phyloP scores from a whole-genome alignment of 1,140 invertebrate genomes.

The Dryas iulia region DNA sequence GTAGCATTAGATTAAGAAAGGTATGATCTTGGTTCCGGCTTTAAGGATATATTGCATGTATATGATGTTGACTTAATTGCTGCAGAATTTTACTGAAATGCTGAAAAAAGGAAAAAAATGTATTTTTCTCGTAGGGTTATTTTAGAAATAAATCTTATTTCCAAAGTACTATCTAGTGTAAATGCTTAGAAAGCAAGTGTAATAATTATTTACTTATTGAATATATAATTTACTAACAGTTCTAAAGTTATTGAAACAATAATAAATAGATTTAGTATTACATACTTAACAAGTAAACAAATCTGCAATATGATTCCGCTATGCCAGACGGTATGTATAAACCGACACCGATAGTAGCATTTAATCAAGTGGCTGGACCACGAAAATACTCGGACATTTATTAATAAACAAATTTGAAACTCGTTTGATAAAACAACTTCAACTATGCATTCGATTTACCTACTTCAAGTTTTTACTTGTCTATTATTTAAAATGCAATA shows the following conservation, averaged over 20 bases:
- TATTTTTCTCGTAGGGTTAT: no score
- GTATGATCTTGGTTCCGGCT: conserved; percentile 24
- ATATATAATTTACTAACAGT: no score
- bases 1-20: conserved; percentile 36
- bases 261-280: no score
- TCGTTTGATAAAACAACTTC: neutral
- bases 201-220: no score
- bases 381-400: neutral
- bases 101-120: no score
- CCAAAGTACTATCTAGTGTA: no score
- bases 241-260: no score
- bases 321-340: neutral
- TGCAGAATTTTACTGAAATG: no score
- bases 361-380: neutral
- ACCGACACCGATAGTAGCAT: neutral
- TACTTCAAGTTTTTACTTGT: neutral
- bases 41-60: conserved; percentile 27
- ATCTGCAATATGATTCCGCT: neutral
- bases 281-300: neutral
- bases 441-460: neutral
- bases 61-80: no score
- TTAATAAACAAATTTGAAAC: neutral
- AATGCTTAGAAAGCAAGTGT: no score
- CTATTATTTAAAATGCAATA: neutral
- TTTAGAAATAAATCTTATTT: no score